Evolutionary conservation across 1,140 invertebrate genomes (phyloP).

Genomic region (Chionoecetes opilio): DNA sequence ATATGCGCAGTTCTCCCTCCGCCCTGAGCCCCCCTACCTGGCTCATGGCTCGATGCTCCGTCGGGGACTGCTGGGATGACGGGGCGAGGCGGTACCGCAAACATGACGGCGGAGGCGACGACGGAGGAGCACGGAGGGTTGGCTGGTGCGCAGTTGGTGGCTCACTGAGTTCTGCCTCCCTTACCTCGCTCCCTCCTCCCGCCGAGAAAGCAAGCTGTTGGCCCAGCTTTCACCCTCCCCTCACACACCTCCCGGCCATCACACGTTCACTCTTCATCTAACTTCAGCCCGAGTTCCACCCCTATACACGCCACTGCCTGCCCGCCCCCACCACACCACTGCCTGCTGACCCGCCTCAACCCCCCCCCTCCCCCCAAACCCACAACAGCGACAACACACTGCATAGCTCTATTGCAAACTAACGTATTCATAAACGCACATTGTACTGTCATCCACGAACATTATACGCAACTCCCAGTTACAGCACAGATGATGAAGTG

Average conservation of each 20-base stretch:
- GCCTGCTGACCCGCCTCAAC: neutral
- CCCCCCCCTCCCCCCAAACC: neutral
- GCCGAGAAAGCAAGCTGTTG: slow-evolving; percentile 12
- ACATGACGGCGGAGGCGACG: slow-evolving; percentile 19
- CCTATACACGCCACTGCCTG: neutral
- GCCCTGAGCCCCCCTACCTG: neutral
- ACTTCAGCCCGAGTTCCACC: slow-evolving; percentile 19
- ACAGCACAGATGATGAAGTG: neutral
- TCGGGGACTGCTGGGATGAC: neutral
- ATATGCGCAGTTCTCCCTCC: slow-evolving; percentile 15
- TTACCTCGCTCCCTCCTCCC: slow-evolving; percentile 37
- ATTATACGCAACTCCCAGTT: neutral
- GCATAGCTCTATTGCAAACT: neutral
- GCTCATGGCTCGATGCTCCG: neutral
- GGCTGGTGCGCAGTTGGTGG: slow-evolving; percentile 54
- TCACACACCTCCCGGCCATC: neutral
- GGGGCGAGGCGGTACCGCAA: slow-evolving; percentile 5
- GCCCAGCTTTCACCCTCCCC: slow-evolving; percentile 49
- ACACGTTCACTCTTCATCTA: slow-evolving; percentile 51
- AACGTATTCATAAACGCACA: neutral
- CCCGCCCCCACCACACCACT: neutral
- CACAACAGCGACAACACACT: no score
- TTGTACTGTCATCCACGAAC: neutral
- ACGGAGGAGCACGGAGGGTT: neutral
- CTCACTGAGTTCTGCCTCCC: slow-evolving; percentile 34